Base-by-base conservation (phyloP, 2,113 vertebrate genomes). In the Athene noctua region DNA sequence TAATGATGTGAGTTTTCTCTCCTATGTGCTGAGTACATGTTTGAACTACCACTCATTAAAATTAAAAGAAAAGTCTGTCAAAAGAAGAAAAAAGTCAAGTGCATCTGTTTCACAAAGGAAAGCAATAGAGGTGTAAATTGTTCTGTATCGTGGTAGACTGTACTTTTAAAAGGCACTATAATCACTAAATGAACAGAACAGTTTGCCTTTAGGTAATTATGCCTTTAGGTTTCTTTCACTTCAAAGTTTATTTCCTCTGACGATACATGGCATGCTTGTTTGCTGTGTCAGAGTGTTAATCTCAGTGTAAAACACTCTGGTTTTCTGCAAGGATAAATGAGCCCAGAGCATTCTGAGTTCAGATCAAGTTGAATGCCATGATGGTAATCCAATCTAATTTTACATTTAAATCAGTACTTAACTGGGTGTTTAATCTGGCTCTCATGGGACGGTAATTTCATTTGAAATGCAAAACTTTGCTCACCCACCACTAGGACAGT, bases 221-320 rank as follows among this genome's bases (percentile, higher is more conserved):
- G 90, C 90, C 87, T 97, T 97, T 97, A 57, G 13, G 61, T 92
- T 91, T 96, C 95, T 92, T 97, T 97, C 92, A 91, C 73, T 97
- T 98, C 94, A 94, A 97, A 96, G 93, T 96, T 97, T 97, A 97
- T 98, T 97, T 94, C 91, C 93, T 94, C 93, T 96, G 97, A 97
- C 49, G 36, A 93, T 97, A 89, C 32, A 75, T 51, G 78, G 70
- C 44, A 71, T 92, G 81, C 90, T 93, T 73, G 13, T 97, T 97
- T 92, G 93, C 88, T 87, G n/a, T 96, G 94, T 97, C 95, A 88
- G 86, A 89, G 65, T 91, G 70, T 96, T 97, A 96, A 97, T 97
- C 94, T 95, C 94, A 59, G 86, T 84, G 96, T 17, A 74, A 97
- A 98, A 92, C 15, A 65, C 82, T 83, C 85, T 92, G 96, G 87